Evolutionary conservation across 2,113 vertebrate species (phyloP).

Genomic region (Aspidoscelis tigris): DNA sequence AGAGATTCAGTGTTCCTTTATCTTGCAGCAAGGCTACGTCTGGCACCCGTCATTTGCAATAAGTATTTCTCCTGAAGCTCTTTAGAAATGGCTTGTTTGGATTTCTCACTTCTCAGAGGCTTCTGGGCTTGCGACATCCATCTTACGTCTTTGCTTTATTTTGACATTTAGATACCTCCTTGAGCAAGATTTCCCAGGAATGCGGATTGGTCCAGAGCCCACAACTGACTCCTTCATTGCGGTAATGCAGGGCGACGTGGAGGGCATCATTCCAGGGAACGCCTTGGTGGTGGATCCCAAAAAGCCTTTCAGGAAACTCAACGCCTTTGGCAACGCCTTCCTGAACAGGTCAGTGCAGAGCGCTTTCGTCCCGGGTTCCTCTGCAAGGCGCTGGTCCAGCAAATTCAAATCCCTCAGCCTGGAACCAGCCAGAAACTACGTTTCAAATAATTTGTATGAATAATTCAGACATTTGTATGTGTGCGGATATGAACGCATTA

Average conservation of each 20-base stretch:
- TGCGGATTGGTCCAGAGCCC: conserved; percentile 97
- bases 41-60: too few species aligned
- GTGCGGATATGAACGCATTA: too few species aligned
- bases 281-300: conserved; percentile 97
- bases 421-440: too few species aligned
- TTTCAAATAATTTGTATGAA: too few species aligned
- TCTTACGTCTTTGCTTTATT: neutral
- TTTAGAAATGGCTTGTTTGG: too few species aligned
- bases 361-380: neutral
- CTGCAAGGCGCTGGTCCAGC: too few species aligned
- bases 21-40: too few species aligned
- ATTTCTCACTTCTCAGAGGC: too few species aligned
- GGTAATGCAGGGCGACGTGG: conserved; percentile 95
- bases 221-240: conserved; percentile 98
- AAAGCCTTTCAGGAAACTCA: conserved; percentile 96
- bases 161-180: conserved; percentile 86
- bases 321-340: conserved; percentile 96
- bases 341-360: conserved; percentile 88
- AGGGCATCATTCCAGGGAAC: conserved; percentile 92
- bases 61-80: too few species aligned
- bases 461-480: too few species aligned
- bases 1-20: too few species aligned
- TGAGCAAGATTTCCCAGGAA: conserved; percentile 98
- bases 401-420: too few species aligned
- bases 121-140: neutral